These are phyloP conservation scores for Drosophila limbata DNA, from an alignment of 2,888 invertebrate species.

Conservation along the genomic window DNA sequence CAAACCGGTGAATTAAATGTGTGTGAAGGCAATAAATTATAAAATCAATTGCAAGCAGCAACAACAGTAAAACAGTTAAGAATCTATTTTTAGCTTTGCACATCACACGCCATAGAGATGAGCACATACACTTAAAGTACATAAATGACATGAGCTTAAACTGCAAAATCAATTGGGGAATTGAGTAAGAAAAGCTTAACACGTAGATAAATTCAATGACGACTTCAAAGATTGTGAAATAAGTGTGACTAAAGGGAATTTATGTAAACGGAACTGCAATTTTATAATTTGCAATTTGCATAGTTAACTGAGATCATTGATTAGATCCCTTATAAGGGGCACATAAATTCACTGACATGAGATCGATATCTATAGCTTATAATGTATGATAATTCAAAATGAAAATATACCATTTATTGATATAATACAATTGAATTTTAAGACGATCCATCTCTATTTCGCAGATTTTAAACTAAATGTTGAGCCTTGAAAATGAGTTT, in stretches of 20 bases:
- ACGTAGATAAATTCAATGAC: constrained; percentile 44
- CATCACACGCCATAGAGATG: constrained; percentile 51
- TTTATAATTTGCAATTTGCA: not conserved
- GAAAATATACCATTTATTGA: no score
- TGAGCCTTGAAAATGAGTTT: not conserved
- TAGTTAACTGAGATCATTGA: constrained; percentile 5
- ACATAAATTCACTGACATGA: constrained; percentile 1
- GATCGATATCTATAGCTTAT: not conserved
- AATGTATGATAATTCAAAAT: not conserved
- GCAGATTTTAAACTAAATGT: no score
- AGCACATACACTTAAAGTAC: constrained; percentile 46
- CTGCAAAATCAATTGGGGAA: constrained; percentile 12
- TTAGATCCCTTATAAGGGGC: not conserved
- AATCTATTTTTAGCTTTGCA: constrained; percentile 58
- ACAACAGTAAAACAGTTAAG: constrained; percentile 23
- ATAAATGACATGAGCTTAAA: constrained; percentile 5
- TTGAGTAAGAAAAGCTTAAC: constrained; percentile 11
- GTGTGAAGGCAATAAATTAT: constrained; percentile 64
- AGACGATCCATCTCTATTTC: not conserved
- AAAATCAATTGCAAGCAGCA: constrained; percentile 43
- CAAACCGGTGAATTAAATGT: constrained; percentile 49
- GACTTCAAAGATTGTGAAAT: constrained; percentile 57
- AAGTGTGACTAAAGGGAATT: constrained; percentile 31
- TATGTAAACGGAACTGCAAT: constrained; percentile 64
- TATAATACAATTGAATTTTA: no score